These are phyloP conservation scores for Leucophora obtusa DNA, from an alignment of 2,888 invertebrate genomes.

Conservation along the genomic window DNA sequence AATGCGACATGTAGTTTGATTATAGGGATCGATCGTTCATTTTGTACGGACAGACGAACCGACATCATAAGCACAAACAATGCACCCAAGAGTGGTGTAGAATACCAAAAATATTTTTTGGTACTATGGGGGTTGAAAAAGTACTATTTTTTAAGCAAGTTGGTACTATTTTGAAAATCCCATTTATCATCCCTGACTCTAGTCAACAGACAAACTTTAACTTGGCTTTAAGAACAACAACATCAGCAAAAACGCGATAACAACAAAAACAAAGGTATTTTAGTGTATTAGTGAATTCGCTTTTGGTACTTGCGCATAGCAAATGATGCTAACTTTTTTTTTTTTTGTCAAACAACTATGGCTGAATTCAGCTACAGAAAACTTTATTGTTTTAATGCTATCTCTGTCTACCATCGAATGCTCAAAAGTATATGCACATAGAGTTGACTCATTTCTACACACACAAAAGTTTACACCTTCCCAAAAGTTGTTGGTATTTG, in stretches of 20 bases:
- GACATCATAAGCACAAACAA: too few relatives aligned
- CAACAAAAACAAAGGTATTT: slow-evolving; percentile 5
- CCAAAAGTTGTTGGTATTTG: slow-evolving; percentile 52
- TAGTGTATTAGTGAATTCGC: slow-evolving; percentile 46
- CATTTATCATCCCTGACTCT: too few relatives aligned
- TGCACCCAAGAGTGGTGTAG: too few relatives aligned
- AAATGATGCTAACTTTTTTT: slow-evolving; percentile 29
- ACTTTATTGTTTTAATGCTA: slow-evolving; percentile 39
- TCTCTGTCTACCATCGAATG: slow-evolving; percentile 30
- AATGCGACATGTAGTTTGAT: too few relatives aligned
- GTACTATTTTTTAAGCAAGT: too few relatives aligned
- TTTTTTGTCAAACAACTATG: slow-evolving; percentile 39
- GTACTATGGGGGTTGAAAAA: too few relatives aligned
- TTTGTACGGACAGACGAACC: too few relatives aligned
- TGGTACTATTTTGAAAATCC: too few relatives aligned
- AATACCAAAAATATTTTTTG: too few relatives aligned
- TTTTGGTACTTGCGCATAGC: slow-evolving; percentile 45
- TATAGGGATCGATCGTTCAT: too few relatives aligned
- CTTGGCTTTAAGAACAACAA: background rate
- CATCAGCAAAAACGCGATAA: background rate
- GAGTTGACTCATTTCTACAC: slow-evolving; percentile 16
- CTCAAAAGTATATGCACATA: background rate
- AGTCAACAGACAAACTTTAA: too few relatives aligned
- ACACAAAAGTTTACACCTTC: background rate
- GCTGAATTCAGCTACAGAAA: slow-evolving; percentile 61